These are phyloP conservation scores for Cantharis flavilabris DNA, from an alignment of 2,888 invertebrate genomes.

Conservation along the genomic window DNA sequence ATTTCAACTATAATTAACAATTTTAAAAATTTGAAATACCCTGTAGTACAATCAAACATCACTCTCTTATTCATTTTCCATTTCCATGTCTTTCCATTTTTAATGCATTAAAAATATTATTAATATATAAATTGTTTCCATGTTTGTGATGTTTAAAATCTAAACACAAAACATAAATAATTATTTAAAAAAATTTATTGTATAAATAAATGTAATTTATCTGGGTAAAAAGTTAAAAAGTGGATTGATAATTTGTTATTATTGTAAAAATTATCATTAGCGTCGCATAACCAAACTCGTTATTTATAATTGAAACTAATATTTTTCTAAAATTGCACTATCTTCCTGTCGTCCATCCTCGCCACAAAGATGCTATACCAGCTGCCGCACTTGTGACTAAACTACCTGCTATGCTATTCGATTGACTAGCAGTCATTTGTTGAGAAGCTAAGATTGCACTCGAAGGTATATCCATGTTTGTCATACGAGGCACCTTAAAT, in stretches of 20 bases:
- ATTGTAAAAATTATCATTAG: neutral
- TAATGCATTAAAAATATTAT: neutral
- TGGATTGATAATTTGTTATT: neutral
- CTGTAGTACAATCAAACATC: neutral
- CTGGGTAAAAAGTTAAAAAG: neutral
- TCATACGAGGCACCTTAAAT: neutral
- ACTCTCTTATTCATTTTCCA: neutral
- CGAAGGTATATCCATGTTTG: slow-evolving; percentile 28
- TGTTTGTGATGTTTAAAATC: neutral
- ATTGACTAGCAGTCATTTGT: slow-evolving; percentile 53
- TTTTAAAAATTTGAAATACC: neutral
- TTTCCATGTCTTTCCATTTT: neutral
- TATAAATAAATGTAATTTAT: neutral
- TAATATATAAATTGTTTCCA: neutral
- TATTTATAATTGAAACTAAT: slow-evolving; percentile 10
- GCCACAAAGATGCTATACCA: slow-evolving; percentile 80
- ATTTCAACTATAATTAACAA: neutral
- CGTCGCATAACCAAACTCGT: neutral
- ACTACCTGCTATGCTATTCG: slow-evolving; percentile 68
- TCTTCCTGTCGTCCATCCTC: slow-evolving; percentile 65
- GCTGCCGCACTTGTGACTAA: slow-evolving; percentile 83
- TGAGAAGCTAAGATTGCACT: slow-evolving; percentile 43
- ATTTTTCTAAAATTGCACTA: slow-evolving; percentile 39
- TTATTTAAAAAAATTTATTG: neutral
- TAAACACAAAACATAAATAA: neutral